Evolutionary conservation across 2,113 vertebrate species (phyloP), one percentile per base, ranked within the genome.

Genomic region (Prunella fulvescens): DNA sequence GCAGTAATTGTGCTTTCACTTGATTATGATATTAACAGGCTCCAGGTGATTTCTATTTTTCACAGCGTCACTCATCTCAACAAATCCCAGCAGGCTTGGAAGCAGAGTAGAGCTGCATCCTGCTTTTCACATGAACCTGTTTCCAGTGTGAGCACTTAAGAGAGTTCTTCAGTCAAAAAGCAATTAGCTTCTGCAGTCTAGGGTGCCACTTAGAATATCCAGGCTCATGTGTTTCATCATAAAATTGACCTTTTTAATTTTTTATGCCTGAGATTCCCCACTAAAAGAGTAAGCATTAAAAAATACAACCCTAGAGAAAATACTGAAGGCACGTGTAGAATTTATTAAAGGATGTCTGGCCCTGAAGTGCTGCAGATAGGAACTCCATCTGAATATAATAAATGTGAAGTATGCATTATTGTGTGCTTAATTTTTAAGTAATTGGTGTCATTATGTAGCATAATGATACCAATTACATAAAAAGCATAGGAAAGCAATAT

Each of bases 241-340:
- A 96, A 98, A 98, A 97, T 96, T 97, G 97, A 98, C 97, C 98
- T 98, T 98, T 98, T 98, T 48, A 97, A 98, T 97, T 97, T 97
- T 98, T 97, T 97, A 97, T 98, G 94, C 87, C 58, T 65, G 89
- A 97, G 95, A 97, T 97, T 97, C 94, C 54, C 66, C 61, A 81
- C 94, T 97, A 81, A 98, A 97, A 96, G 92, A 95, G 60, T 96
- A 95, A 89, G 81, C 67, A 93, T 95, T 96, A 92, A 94, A 94
- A 97, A 92, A 90, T 92, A 73, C 85, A 94, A 86, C 96, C 96
- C 91, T 78, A 72, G 95, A 91, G 95, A 94, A 96, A 94, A 96
- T 88, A 87, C 44, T 71, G 92, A 97, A 95, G 84, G 84, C 93
- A 94, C n/a, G n/a, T n/a, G 72, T 94, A 83, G 90, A 95, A 97